These are phyloP conservation scores for Edolisoma coerulescens DNA, from an alignment of 2,113 vertebrate genomes.

Conservation along the genomic window DNA sequence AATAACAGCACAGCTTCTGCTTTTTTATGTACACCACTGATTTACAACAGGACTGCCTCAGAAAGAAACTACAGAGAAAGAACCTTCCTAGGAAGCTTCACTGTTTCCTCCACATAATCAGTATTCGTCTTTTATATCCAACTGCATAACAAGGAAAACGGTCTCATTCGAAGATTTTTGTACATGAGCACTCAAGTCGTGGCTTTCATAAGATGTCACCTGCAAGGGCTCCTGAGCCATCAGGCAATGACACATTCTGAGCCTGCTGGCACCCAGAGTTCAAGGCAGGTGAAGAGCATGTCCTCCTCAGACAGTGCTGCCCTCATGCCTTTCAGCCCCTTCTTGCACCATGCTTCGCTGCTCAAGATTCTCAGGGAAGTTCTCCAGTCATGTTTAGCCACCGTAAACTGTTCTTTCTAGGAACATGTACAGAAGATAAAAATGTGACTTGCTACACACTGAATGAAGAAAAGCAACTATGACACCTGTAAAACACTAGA, in stretches of 20 bases:
- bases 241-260: rapidly evolving
- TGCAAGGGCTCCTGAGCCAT: neutral
- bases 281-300: rapidly evolving
- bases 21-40: rapidly evolving
- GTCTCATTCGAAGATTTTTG: neutral
- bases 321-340: neutral
- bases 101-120: neutral
- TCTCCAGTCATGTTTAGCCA: neutral
- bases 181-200: rapidly evolving
- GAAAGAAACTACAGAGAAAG: neutral
- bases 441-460: neutral
- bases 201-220: rapidly evolving
- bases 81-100: neutral
- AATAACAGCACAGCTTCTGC: neutral
- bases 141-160: neutral
- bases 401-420: neutral
- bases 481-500: neutral
- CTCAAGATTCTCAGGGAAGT: neutral
- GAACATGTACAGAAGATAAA: neutral
- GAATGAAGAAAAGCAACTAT: neutral
- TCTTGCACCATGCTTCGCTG: neutral
- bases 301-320: neutral
- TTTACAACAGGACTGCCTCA: neutral
- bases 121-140: neutral
- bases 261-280: neutral